phyloP scores from a whole-genome alignment of 1,140 invertebrate species.

The Zaprionus lachaisei region DNA sequence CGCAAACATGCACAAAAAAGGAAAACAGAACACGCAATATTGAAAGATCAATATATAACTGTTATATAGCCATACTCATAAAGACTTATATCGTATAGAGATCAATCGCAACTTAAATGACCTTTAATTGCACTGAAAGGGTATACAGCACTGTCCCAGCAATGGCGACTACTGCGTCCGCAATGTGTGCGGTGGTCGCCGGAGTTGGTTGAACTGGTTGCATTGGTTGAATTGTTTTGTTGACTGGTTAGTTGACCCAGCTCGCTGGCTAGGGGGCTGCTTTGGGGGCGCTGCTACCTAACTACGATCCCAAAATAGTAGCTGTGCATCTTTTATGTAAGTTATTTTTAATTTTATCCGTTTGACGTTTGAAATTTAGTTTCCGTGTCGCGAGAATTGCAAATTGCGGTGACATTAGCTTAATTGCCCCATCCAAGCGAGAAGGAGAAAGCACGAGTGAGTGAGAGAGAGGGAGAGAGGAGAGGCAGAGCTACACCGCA shows the following conservation, averaged over 20 bases:
- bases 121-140: constrained; percentile 4
- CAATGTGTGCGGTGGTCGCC: constrained; percentile 7
- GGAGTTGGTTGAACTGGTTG: constrained; percentile 40
- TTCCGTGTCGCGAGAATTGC: constrained; percentile 2
- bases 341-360: constrained; percentile 62
- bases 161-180: constrained; percentile 1
- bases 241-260: constrained; percentile 29
- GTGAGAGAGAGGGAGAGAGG: neutral
- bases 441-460: neutral
- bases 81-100: neutral
- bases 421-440: constrained; percentile 41
- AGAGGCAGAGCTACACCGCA: neutral
- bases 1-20: too few relatives aligned
- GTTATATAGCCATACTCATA: too few relatives aligned
- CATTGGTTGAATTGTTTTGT: constrained; percentile 57
- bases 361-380: constrained; percentile 35
- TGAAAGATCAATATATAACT: neutral
- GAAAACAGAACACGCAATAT: too few relatives aligned
- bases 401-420: constrained; percentile 46
- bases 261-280: neutral
- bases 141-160: constrained; percentile 17
- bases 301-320: neutral
- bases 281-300: neutral
- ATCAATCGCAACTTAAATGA: neutral
- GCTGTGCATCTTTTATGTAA: constrained; percentile 31